phyloP scores from a whole-genome alignment of 2,888 invertebrate genomes.

The Drosophila prostipennis region DNA sequence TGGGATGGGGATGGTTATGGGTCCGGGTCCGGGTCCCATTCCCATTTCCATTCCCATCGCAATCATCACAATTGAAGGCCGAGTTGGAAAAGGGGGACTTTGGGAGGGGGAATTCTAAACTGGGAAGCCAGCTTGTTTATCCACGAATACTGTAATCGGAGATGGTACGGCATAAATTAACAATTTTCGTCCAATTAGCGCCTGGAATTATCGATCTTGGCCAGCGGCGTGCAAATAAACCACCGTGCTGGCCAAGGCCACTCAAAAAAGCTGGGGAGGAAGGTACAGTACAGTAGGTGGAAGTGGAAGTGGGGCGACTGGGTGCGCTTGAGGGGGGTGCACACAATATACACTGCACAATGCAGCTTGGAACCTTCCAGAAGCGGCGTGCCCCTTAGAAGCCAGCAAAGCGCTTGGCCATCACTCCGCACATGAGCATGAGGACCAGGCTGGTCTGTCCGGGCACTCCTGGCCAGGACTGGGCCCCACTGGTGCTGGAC shows the following conservation, averaged over 20 bases:
- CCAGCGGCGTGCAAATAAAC: slow-evolving; percentile 6
- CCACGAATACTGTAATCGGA: slow-evolving; percentile 13
- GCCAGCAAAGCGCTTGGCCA: slow-evolving; percentile 23
- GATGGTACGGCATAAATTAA: slow-evolving; percentile 30
- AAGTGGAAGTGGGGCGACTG: not conserved
- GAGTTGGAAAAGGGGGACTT: not conserved
- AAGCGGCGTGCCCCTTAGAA: slow-evolving; percentile 9
- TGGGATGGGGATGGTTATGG: not conserved
- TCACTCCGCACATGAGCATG: not conserved
- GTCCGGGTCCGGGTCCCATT: slow-evolving; percentile 3
- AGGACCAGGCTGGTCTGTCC: not conserved
- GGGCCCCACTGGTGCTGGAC: slow-evolving; percentile 41
- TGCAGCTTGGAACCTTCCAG: slow-evolving; percentile 22
- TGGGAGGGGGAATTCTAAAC: not conserved
- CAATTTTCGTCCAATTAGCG: slow-evolving; percentile 33
- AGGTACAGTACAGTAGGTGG: slow-evolving; percentile 24
- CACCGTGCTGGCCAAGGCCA: slow-evolving; percentile 9
- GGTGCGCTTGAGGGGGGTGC: not conserved
- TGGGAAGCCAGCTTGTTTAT: slow-evolving; percentile 4
- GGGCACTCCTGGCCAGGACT: not conserved
- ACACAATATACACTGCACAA: not conserved
- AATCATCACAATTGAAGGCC: slow-evolving; percentile 36
- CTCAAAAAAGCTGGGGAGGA: slow-evolving; percentile 10
- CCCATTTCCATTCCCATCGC: slow-evolving; percentile 14
- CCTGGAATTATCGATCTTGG: slow-evolving; percentile 37